Evolutionary conservation across 2,888 invertebrate species (phyloP).

Genomic region (Abrostola tripartita): DNA sequence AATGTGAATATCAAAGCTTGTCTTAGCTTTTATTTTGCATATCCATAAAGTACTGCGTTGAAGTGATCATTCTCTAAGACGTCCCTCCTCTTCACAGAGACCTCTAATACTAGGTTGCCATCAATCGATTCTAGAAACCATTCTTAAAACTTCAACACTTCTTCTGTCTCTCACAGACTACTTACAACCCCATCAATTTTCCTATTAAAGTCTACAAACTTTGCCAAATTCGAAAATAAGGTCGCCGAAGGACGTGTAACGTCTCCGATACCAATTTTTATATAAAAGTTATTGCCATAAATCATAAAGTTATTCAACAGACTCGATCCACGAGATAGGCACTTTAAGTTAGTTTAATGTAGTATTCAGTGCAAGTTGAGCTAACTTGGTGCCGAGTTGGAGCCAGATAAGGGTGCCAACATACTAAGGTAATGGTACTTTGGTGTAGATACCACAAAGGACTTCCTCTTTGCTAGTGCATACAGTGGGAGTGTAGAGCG

Average conservation of each 20-base stretch:
- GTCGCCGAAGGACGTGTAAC: slow-evolving; percentile 41
- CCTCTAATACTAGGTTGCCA: too few relatives aligned
- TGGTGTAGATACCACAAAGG: slow-evolving; percentile 7
- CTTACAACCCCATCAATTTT: slow-evolving; percentile 11
- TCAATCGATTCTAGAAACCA: not conserved
- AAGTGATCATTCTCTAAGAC: too few relatives aligned
- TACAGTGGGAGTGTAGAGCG: too few relatives aligned
- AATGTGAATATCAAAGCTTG: too few relatives aligned
- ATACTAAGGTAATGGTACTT: slow-evolving; percentile 25
- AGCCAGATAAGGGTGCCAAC: slow-evolving; percentile 41
- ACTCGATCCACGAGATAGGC: slow-evolving; percentile 64
- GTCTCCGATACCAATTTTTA: slow-evolving; percentile 55
- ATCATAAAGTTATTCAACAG: slow-evolving; percentile 69
- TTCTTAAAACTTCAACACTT: too few relatives aligned
- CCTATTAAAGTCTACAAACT: slow-evolving; percentile 23
- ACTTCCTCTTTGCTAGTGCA: not conserved
- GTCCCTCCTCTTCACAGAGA: too few relatives aligned
- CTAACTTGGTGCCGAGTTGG: slow-evolving; percentile 57
- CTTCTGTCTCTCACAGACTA: not conserved
- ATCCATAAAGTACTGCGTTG: too few relatives aligned
- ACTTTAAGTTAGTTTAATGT: slow-evolving; percentile 70
- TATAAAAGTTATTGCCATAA: slow-evolving; percentile 65
- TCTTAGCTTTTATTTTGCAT: too few relatives aligned
- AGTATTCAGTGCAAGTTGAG: slow-evolving; percentile 63
- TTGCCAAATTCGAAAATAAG: slow-evolving; percentile 48